phyloP scores from a whole-genome alignment of 2,797 vertebrate genomes.

The Gadopsis marmoratus region DNA sequence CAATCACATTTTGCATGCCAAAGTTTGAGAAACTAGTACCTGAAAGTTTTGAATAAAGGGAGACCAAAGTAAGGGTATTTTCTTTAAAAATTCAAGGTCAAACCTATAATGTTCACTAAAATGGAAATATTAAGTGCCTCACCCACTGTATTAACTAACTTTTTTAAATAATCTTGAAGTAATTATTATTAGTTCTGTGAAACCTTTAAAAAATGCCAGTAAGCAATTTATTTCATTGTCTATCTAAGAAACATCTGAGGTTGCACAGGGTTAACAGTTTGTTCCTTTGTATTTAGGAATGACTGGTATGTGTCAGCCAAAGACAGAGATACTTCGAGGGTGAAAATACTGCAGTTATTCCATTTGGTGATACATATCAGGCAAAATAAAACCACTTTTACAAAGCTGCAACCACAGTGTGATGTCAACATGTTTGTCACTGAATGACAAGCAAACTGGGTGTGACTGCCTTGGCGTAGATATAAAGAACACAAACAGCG shows the following conservation, averaged over 20 bases:
- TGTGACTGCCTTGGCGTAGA: conserved; percentile 40
- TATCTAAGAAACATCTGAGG: conserved; percentile 58
- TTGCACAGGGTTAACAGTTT: conserved; percentile 77
- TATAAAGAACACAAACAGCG: conserved; percentile 33
- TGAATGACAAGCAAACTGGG: conserved; percentile 45
- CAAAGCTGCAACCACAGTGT: conserved; percentile 13
- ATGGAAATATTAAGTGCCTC: conserved; percentile 1
- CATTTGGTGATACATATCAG: conserved; percentile 46
- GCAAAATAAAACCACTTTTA: conserved; percentile 42
- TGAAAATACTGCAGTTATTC: conserved; percentile 53
- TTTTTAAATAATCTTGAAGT: background rate
- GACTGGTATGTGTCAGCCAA: conserved; percentile 75
- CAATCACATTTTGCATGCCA: conserved; percentile 15
- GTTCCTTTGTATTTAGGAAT: conserved; percentile 80
- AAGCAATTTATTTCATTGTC: conserved; percentile 33
- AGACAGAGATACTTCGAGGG: conserved; percentile 66
- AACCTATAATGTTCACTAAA: background rate
- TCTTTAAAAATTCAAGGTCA: background rate
- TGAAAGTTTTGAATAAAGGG: conserved; percentile 13
- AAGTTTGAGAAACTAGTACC: conserved; percentile 15
- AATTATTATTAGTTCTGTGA: background rate
- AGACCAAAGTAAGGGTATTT: background rate
- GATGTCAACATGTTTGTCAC: conserved; percentile 29
- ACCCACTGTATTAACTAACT: background rate
- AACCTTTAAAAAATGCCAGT: conserved; percentile 3